Evolutionary conservation across 2,797 vertebrate species (phyloP), one percentile per base, ranked within the genome.

Genomic region (Neostethus bicornis): DNA sequence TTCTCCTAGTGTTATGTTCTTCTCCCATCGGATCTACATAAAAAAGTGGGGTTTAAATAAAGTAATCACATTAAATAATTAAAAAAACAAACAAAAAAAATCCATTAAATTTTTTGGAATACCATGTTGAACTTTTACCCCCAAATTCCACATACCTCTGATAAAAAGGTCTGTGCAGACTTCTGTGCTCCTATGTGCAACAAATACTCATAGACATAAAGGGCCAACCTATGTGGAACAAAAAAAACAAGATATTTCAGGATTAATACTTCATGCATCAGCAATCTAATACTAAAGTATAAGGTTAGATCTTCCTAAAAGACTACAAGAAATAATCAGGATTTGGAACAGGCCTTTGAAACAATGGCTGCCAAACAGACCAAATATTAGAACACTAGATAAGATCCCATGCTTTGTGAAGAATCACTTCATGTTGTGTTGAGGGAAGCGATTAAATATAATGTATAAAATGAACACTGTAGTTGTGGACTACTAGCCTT

Each of bases 1-100:
- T 77, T 98, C 96, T 67, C 96, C 96, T 47, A 98, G 84, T 24
- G 96, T 98, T 90, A 98, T 98, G 87, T 98, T 98, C 90, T 98
- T 98, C 87, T 98, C 96, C 96, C 96, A 98, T 91, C 96, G 95
- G 84, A 98, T 98, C 96, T 98, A 28, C 81, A n/a, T n/a, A n/a
- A n/a, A 60, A 67, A 37, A 44, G 38, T 10, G 53, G 63, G 19
- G 49, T 57, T 62, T 54, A 1, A 13, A 31, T 5, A 41, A 53
- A n/a, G 62, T 24, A 57, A n/a, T 17, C 19, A 8, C 4, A 47
- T 31, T 17, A 2, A 16, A 16, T 5, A 49, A 53, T 21, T 21
- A 21, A 25, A 25, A 25, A 25, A 7, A 5, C 14, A 32, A 20
- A 45, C 23, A 43, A 13, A n/a, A 3, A 1, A 13, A 1, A 23